Evolutionary conservation across 2,797 vertebrate genomes (phyloP).

Genomic region (Helostoma temminkii): DNA sequence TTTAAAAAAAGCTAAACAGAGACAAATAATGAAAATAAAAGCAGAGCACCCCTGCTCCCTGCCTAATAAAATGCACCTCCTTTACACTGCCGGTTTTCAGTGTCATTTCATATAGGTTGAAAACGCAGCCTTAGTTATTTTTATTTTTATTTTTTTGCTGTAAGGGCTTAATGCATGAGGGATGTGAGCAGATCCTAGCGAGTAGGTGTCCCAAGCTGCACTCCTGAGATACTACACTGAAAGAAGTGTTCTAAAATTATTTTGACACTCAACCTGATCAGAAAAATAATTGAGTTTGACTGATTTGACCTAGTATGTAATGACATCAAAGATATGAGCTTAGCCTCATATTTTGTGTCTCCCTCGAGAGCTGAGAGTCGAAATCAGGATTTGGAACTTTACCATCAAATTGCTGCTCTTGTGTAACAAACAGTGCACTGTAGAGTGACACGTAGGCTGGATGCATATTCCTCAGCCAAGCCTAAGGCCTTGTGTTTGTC

Average conservation of each 20-base stretch:
- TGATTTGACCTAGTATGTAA: slow-evolving; percentile 61
- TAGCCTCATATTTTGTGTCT: slow-evolving; percentile 46
- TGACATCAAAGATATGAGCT: slow-evolving; percentile 64
- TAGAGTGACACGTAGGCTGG: slow-evolving; percentile 53
- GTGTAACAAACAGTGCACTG: slow-evolving; percentile 54
- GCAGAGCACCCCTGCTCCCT: slow-evolving; percentile 7
- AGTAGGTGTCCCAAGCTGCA: slow-evolving; percentile 51
- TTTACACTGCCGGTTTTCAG: slow-evolving; percentile 50
- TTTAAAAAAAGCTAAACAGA: slow-evolving; percentile 33
- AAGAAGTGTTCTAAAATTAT: slow-evolving; percentile 49
- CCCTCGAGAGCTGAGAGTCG: slow-evolving; percentile 44
- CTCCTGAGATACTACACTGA: slow-evolving; percentile 57
- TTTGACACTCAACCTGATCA: slow-evolving; percentile 62
- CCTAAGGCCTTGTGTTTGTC: slow-evolving; percentile 28
- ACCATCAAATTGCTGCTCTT: slow-evolving; percentile 59
- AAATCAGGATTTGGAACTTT: slow-evolving; percentile 59
- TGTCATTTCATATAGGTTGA: slow-evolving; percentile 37
- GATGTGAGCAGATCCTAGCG: slow-evolving; percentile 18
- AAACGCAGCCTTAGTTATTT: slow-evolving; percentile 47
- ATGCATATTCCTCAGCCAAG: slow-evolving; percentile 52
- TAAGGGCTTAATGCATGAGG: slow-evolving; percentile 44
- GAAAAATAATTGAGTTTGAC: slow-evolving; percentile 73
- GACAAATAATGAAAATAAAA: slow-evolving; percentile 14
- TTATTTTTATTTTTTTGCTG: slow-evolving; percentile 41
- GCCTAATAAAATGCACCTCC: slow-evolving; percentile 53